Percentiles rank a stretch among this genome's conserved stretches.
Evolutionary conservation across 2,797 vertebrate genomes (phyloP).

Genomic region (Cetoscarus ocellatus): DNA sequence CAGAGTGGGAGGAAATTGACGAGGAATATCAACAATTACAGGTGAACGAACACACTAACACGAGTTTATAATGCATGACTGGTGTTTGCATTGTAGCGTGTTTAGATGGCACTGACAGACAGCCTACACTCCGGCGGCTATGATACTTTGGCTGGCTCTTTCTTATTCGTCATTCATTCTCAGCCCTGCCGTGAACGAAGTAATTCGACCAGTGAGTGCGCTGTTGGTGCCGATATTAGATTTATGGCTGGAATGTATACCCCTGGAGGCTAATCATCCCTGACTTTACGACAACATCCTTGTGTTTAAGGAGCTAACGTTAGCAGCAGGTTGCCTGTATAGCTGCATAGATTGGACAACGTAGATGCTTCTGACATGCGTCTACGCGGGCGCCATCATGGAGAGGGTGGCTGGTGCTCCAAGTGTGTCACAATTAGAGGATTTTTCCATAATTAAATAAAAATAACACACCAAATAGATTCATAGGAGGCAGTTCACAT

Average conservation of each 20-base stretch:
- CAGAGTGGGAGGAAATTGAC: constrained; percentile 92
- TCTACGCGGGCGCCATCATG: too few species aligned
- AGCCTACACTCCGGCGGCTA: constrained; percentile 23
- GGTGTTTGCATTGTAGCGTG: background rate
- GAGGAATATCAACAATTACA: constrained; percentile 93
- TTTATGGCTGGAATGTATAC: background rate
- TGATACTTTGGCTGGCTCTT: constrained; percentile 33
- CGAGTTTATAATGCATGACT: fast-evolving
- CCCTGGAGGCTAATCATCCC: background rate
- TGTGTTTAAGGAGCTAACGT: constrained; percentile 41
- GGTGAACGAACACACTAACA: constrained; percentile 75
- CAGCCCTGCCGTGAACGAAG: constrained; percentile 18
- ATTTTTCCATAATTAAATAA: too few species aligned
- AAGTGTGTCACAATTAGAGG: too few species aligned
- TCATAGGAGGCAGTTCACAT: too few species aligned
- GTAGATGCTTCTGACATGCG: too few species aligned
- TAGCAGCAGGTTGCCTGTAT: constrained; percentile 44
- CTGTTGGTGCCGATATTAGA: background rate
- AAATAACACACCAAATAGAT: too few species aligned
- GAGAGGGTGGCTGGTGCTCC: too few species aligned
- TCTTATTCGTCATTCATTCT: constrained; percentile 61
- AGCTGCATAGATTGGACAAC: background rate
- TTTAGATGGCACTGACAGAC: constrained; percentile 46
- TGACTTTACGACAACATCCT: constrained; percentile 4
- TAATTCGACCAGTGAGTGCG: background rate